Evolutionary conservation across 2,797 vertebrate genomes (phyloP).

Genomic region (Thaleichthys pacificus): DNA sequence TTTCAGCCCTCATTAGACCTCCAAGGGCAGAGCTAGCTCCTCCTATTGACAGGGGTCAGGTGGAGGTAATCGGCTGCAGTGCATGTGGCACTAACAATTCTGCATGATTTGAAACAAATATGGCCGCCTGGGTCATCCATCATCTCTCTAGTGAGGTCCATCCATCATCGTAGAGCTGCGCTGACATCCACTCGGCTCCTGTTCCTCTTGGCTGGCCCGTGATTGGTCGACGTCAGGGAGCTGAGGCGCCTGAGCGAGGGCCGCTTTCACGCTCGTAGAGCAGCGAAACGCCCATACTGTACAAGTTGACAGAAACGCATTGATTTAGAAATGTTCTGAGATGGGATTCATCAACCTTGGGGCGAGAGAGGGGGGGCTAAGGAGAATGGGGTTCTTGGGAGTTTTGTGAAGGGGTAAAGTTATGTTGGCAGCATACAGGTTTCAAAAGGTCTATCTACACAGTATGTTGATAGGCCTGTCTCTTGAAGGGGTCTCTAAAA

Average conservation of each 20-base stretch:
- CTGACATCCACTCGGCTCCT: constrained; percentile 67
- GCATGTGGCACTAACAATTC: constrained; percentile 52
- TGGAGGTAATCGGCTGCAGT: constrained; percentile 48
- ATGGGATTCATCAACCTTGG: constrained; percentile 48
- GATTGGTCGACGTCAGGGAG: constrained; percentile 52
- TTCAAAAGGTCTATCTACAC: neutral
- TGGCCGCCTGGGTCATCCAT: constrained; percentile 64
- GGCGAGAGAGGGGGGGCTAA: neutral
- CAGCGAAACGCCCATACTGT: constrained; percentile 49
- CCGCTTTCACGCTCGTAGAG: constrained; percentile 52
- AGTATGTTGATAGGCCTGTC: neutral
- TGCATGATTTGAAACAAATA: constrained; percentile 66
- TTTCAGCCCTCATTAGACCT: constrained; percentile 20
- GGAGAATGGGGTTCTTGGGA: neutral
- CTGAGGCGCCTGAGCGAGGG: constrained; percentile 28
- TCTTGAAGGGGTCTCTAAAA: neutral
- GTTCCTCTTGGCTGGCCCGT: constrained; percentile 67
- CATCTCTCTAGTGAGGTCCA: constrained; percentile 68
- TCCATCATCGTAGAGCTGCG: constrained; percentile 64
- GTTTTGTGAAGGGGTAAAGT: neutral
- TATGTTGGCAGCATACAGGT: too few relatives aligned
- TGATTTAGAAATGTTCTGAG: constrained; percentile 53
- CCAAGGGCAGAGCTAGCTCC: constrained; percentile 49
- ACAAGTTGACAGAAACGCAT: constrained; percentile 58
- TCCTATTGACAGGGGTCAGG: constrained; percentile 48